phyloP scores from a whole-genome alignment of 2,113 vertebrate genomes.

The Physeter macrocephalus region DNA sequence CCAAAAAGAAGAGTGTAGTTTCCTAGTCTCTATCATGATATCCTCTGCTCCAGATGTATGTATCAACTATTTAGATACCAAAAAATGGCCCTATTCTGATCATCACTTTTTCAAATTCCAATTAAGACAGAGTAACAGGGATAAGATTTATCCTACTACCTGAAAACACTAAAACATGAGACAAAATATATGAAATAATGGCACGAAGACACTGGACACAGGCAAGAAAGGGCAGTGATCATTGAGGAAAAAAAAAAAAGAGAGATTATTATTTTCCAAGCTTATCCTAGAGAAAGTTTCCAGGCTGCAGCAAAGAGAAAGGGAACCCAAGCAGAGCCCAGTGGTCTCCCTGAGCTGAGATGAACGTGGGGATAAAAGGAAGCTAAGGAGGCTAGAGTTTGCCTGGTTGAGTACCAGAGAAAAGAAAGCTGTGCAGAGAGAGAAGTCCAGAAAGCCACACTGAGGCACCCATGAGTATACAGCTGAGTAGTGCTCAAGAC shows the following conservation, averaged over 20 bases:
- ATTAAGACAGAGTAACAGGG: neutral
- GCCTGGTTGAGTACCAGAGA: neutral
- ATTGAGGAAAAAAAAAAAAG: neutral
- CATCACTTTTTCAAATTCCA: neutral
- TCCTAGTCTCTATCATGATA: neutral
- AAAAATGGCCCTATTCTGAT: neutral
- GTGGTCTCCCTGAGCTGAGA: neutral
- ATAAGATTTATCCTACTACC: neutral
- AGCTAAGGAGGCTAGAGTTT: neutral
- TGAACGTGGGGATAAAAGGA: neutral
- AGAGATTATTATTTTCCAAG: neutral
- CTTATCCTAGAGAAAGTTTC: neutral
- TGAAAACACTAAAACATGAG: neutral
- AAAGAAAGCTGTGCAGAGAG: neutral
- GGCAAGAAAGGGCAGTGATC: neutral
- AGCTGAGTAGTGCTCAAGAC: neutral
- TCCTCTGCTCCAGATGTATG: neutral
- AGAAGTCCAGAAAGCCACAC: neutral
- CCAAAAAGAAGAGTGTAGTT: neutral
- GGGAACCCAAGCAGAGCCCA: neutral
- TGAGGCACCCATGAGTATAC: neutral
- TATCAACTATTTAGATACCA: neutral
- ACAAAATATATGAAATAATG: neutral
- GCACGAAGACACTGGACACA: neutral
- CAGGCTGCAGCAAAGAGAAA: neutral